Evolutionary conservation across 92 coral and sea anemone species (phyloP).

Genomic region (Metridium senile): DNA sequence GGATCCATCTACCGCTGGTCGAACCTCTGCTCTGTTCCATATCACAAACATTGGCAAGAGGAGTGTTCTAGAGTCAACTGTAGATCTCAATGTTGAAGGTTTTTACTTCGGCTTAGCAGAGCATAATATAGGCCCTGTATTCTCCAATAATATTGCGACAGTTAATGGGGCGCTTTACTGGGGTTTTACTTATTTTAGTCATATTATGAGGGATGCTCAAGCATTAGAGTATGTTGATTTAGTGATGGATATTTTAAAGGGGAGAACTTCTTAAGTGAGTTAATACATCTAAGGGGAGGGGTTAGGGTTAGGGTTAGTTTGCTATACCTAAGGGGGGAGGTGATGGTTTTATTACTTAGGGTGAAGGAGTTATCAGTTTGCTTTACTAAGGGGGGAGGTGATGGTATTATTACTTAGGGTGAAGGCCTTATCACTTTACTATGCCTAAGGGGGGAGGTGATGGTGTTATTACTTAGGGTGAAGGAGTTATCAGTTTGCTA

Average conservation of each 20-base stretch:
- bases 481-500: no score
- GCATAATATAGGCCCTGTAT: conserved; percentile 75
- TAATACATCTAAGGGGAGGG: no score
- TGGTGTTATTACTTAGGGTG: no score
- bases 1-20: conserved; percentile 49
- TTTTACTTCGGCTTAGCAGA: conserved; percentile 63
- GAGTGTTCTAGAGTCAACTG: conserved; percentile 10
- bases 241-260: conserved; percentile 21
- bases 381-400: no score
- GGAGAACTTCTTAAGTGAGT: background rate
- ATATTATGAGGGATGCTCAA: conserved; percentile 55
- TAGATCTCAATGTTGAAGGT: conserved; percentile 46
- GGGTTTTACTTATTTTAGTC: conserved; percentile 66
- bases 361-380: no score
- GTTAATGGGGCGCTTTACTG: conserved; percentile 68
- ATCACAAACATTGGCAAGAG: conserved; percentile 61
- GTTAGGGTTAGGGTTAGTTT: no score
- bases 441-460: no score
- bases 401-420: no score
- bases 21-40: conserved; percentile 42
- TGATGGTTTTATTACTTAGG: no score
- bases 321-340: no score
- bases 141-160: conserved; percentile 60
- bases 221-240: conserved; percentile 66
- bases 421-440: no score